Base-by-base conservation (phyloP, 2,888 invertebrate species). In the Sarcophaga rosellei region DNA sequence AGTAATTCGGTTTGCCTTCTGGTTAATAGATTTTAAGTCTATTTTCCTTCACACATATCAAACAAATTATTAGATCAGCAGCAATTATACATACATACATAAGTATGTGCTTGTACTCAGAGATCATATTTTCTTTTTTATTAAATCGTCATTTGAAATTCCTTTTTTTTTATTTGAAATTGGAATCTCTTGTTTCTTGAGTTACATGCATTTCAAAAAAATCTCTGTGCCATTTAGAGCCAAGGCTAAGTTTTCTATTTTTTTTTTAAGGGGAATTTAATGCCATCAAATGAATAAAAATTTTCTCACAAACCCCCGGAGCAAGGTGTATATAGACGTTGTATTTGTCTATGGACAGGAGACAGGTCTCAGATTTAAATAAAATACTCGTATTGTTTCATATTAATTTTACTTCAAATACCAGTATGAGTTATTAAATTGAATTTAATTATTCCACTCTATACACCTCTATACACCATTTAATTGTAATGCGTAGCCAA, bases 381-480 rank as follows among this genome's bases (percentile, higher is more conserved):
- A 65, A 82, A 76, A n/a, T 47, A n/a, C n/a, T n/a, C n/a, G n/a
- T n/a, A 35, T 10, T 35, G 70, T 72, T 82, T 81, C 63, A 59
- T 70, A 76, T 76, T 70, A 65, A 77, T 82, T 82, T 81, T 76
- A 65, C 70, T 65, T 65, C 35, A 72, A 81, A 70, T 72, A 20
- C 76, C 81, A 65, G 70, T 76, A 75, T n/a, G 8, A 1, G 1
- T n/a, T 59, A 47, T 63, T 77, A 23, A 17, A 77, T 72, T 73
- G 61, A 66, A 70, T 73, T 66, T 61, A 82, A 76, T 76, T 57
- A 66, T 82, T 25, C 68, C 21, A 69, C 35, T 69, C 61, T 47
- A 47, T 15, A 59, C 59, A 20, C 15, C 35, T 6, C n/a, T 70
- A 62, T 73, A 47, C 59, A 20, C 15, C n/a, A 12, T 68, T 61